Base-by-base conservation (phyloP, 2,888 invertebrate species). In the Calliopum simillimum region DNA sequence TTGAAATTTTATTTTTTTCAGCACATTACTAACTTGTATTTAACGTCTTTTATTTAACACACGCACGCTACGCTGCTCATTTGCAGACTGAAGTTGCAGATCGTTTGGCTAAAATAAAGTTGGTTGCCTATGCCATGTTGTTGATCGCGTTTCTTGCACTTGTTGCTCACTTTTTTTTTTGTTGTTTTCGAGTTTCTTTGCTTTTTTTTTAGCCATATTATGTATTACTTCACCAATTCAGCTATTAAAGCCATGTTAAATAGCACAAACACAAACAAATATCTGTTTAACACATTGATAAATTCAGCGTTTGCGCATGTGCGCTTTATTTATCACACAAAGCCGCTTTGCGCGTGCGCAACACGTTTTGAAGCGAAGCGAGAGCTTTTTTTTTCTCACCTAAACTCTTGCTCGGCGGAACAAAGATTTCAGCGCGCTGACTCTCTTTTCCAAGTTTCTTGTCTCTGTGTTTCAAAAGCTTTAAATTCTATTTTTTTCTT, bases 41-140 rank as follows among this genome's bases (percentile, higher is more conserved):
- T 67, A 51, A 56, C 68, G 70, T 58, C 56, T 58, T 70, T 33
- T 72, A 74, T 33, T 33, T 33, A 33, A 33, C 75, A 72, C 75
- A 77, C 84, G 84, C 81, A 82, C 82, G 82, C 83, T 78, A 79
- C 80, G 81, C 85, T 83, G 82, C 83, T 83, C 80, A 81, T 81
- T 82, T 83, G 84, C 84, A 84, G 84, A 85, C 85, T 84, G 79
- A 84, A 80, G 78, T 80, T 80, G 79, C 77, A 80, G 76, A 80
- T 76, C 77, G 76, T 77, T 81, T 82, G 81, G 82, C 82, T 80
- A 80, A 82, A 81, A 76, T 76, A 74, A 77, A 72, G 78, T 82
- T 83, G 82, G 78, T 82, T 83, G 82, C 78, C 80, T 76, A 70
- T n/a, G n/a, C 46, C 13, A 41, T 23, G 23, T 53, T 53, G 53